phyloP scores from a whole-genome alignment of 2,113 vertebrate species.

The Erythrocebus patas region DNA sequence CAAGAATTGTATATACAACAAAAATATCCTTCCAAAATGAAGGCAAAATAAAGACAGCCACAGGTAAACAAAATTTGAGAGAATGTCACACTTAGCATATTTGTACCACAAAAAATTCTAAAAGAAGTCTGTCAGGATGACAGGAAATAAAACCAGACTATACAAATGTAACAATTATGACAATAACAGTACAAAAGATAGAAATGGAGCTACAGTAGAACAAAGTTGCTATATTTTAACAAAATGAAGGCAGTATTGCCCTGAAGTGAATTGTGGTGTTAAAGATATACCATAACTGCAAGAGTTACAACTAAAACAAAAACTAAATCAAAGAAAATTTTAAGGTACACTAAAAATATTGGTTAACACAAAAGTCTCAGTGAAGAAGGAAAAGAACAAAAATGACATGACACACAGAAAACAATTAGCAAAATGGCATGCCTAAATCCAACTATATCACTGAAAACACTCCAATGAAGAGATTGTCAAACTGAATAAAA shows the following conservation, averaged over 20 bases:
- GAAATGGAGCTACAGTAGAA: background rate
- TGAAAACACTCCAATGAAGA: background rate
- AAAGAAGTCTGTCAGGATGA: background rate
- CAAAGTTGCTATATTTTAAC: background rate
- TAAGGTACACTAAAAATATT: background rate
- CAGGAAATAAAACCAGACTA: background rate
- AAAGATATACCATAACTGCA: background rate
- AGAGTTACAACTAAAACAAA: constrained; percentile 4
- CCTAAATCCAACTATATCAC: background rate
- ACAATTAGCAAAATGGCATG: background rate
- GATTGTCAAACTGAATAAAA: background rate
- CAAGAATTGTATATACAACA: background rate
- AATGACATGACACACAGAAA: background rate
- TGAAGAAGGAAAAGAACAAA: background rate
- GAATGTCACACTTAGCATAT: background rate
- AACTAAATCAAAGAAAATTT: background rate
- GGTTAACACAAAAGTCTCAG: background rate
- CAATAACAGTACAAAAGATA: background rate
- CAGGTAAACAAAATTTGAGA: background rate
- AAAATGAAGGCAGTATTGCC: background rate
- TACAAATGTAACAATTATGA: background rate
- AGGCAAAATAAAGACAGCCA: background rate
- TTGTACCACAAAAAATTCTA: background rate
- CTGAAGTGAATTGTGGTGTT: background rate
- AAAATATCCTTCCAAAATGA: constrained; percentile 5